Conservation (phyloP, 2,888 invertebrate species). For the Rhorus exstirpatorius region DNA sequence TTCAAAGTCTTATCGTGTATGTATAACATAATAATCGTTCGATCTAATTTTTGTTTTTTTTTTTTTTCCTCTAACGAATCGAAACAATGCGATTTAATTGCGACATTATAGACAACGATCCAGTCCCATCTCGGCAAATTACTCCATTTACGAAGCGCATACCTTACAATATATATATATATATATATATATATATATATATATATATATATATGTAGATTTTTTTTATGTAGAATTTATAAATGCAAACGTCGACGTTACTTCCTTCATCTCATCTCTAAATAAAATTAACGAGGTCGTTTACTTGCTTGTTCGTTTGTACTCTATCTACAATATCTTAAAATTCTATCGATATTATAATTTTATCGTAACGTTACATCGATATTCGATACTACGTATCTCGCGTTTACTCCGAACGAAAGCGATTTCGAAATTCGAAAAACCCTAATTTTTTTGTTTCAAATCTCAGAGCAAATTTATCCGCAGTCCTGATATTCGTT, state of each 20-base stretch:
- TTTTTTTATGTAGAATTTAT: conserved; percentile 56
- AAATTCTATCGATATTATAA: conserved; percentile 55
- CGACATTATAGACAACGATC: conserved; percentile 32
- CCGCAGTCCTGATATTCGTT: conserved; percentile 36
- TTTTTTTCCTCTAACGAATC: conserved; percentile 34
- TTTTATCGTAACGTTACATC: conserved; percentile 47
- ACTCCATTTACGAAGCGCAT: conserved; percentile 52
- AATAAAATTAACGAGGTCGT: conserved; percentile 53
- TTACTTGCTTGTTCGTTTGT: conserved; percentile 53
- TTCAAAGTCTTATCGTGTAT: conserved; percentile 43
- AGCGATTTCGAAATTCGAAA: conserved; percentile 16
- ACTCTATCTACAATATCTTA: conserved; percentile 70
- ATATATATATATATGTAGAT: conserved; percentile 34
- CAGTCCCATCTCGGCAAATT: conserved; percentile 10
- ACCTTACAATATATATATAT: conserved; percentile 27
- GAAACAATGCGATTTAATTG: conserved; percentile 50
- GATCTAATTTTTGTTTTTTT: conserved; percentile 23
- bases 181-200: conserved; percentile 16
- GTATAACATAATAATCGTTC: conserved; percentile 37
- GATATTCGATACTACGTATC: conserved; percentile 59
- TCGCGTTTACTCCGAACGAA: conserved; percentile 18
- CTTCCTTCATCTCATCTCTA: conserved; percentile 23
- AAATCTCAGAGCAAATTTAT: conserved; percentile 21
- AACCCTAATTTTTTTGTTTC: conserved; percentile 1
- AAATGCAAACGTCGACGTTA: conserved; percentile 40